Evolutionary conservation across 2,113 vertebrate species (phyloP).

Genomic region (Ailuropoda melanoleuca): DNA sequence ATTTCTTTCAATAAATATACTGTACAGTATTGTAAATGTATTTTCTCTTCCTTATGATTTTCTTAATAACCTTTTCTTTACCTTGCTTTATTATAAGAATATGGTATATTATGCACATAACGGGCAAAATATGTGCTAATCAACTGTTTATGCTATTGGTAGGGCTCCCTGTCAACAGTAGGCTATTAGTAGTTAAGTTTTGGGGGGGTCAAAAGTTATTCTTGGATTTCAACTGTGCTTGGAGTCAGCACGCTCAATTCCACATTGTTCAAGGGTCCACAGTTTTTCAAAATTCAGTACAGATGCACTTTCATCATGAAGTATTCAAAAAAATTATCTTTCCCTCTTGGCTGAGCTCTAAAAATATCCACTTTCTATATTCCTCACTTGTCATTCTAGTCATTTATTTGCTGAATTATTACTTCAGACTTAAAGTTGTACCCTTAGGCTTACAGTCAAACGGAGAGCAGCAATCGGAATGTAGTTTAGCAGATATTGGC

Average conservation of each 20-base stretch:
- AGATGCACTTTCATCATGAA: background rate
- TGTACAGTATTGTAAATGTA: background rate
- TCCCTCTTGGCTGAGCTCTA: background rate
- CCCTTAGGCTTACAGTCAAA: background rate
- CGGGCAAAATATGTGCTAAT: background rate
- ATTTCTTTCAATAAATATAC: background rate
- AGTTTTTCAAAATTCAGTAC: background rate
- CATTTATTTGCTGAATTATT: constrained; percentile 40
- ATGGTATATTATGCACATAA: background rate
- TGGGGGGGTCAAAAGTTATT: background rate
- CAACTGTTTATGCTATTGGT: background rate
- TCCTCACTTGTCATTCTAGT: background rate
- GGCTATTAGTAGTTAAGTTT: background rate
- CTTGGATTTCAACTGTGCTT: background rate
- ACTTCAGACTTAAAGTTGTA: constrained; percentile 29
- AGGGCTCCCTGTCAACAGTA: background rate
- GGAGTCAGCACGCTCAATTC: background rate
- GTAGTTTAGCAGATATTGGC: background rate
- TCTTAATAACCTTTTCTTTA: background rate
- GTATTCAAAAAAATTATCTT: constrained; percentile 25
- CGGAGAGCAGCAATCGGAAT: background rate
- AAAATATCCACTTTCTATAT: background rate
- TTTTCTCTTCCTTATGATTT: background rate
- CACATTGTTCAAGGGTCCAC: background rate
- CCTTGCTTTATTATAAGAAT: background rate